Base-by-base conservation (phyloP, 2,113 vertebrate species). In the Panthera uncia region DNA sequence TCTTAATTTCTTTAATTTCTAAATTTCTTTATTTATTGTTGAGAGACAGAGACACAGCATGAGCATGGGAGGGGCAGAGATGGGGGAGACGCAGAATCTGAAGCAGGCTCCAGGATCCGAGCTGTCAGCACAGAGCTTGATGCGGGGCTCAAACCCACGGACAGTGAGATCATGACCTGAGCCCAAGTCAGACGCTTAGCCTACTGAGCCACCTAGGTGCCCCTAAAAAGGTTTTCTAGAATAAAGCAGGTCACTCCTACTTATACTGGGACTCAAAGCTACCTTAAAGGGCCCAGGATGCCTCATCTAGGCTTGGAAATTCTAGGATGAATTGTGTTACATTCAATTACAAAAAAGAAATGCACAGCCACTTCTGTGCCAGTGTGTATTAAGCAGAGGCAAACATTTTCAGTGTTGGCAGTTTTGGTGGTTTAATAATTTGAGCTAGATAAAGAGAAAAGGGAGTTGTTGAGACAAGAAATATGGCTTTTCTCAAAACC, bases 401-500 rank as follows among this genome's bases (percentile, higher is more conserved):
- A 78, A 33, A 86, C 81, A 12, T 76, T 76, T 11, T 50, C 36
- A 0, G 2, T 5, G 10, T 14, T 76, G 78, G 79, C 73, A 1
- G 89, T 74, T 74, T 94, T 33, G 85, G 89, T 0, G 12, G 79
- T 82, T 96, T 73, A 96, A 91, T 96, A 74, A 96, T 97, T 95
- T 36, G 55, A 97, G 36, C 55, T 79, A 63, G 92, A 81, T 93
- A 92, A 98, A 93, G 41, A 94, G 63, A 82, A 68, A 69, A 16
- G 10, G 38, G 57, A 50, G 33, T 73, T 73, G 89, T 63, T 79
- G 76, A 91, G 85, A 73, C 78, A 94, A 89, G 96, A 96, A 97
- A 92, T 69, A 97, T 96, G 97, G 73, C 79, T 93, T 57, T 31
- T 85, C 57, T 87, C 48, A 79, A 86, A 96, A 95, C 78, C 76